Base-by-base conservation (phyloP, 2,113 vertebrate species). In the Athene cunicularia region DNA sequence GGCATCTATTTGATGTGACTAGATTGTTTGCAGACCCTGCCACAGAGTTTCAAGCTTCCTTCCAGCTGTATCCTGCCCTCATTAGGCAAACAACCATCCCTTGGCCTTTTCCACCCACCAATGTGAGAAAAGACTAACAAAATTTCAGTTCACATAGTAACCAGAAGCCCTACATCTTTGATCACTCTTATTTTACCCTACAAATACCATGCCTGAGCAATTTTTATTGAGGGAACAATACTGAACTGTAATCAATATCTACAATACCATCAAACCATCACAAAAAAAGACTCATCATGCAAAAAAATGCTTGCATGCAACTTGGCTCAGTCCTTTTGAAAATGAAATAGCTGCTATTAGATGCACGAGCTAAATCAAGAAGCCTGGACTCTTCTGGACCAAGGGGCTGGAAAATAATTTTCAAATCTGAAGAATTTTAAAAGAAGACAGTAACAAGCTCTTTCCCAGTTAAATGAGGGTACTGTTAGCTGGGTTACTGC, bases 1-100 rank as follows among this genome's bases (percentile, higher is more conserved):
- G 95, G 93, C 67, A 96, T 91, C 75, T 83, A 96, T 86, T 95
- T 86, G 86, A 97, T 88, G 67, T n/a, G 62, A 80, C 79, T 95
- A 80, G 77, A 95, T 92, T 90, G 86, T 93, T 82, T 96, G 93
- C 81, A 95, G 85, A 84, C 62, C 39, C 37, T 53, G 55, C 37
- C 24, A 87, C 24, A 92, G 88, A 84, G 82, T 94, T 82, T 68
- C 83, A 90, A 95, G 95, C 39, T 93, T 96, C 72, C 76, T 97
- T 56, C 80, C 90, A 96, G 94, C 64, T 90, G 73, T 83, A 93
- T 94, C 67, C 86, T 96, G 88, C 93, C 77, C 90, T 97, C 94
- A 90, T 92, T 88, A 75, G 50, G 52, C 86, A 96, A 95, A 87
- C 45, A 95, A 90, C 87, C 64, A 91, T 80, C 63, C 59, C 33